Percentiles rank a stretch among this genome's conserved stretches.
phyloP scores from a whole-genome alignment of 2,113 vertebrate genomes.

The Lophura nycthemera region DNA sequence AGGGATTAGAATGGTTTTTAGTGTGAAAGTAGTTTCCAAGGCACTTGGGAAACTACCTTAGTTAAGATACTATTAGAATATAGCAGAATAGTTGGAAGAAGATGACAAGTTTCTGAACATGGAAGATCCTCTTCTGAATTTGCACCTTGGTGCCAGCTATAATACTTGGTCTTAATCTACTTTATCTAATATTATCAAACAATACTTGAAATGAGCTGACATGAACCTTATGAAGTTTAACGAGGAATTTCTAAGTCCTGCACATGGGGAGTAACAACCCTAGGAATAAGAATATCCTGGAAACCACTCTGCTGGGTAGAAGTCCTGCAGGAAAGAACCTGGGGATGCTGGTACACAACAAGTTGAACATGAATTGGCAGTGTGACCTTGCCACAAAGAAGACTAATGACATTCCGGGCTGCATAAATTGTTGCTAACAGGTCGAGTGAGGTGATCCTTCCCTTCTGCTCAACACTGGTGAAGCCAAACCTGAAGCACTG shows the following conservation, averaged over 20 bases:
- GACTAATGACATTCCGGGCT: not conserved
- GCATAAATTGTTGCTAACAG: not conserved
- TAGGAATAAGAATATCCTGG: not conserved
- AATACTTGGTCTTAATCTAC: not conserved
- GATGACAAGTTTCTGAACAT: not conserved
- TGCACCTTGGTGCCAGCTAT: not conserved
- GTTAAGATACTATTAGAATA: not conserved
- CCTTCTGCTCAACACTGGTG: not conserved
- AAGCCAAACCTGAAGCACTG: not conserved
- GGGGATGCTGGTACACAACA: not conserved
- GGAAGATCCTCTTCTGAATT: not conserved
- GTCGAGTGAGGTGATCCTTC: not conserved
- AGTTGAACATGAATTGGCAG: not conserved
- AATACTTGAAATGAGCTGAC: not conserved
- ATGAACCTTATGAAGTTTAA: not conserved
- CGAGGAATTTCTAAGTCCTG: not conserved
- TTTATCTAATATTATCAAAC: not conserved
- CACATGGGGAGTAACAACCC: not conserved
- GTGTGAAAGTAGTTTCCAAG: not conserved
- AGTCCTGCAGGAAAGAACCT: not conserved
- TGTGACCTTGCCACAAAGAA: rapidly evolving
- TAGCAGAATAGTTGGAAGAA: not conserved
- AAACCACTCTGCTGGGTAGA: not conserved
- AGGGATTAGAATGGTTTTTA: not conserved
- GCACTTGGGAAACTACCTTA: not conserved